Percentiles rank a stretch among this genome's conserved stretches.
These are phyloP conservation scores for Enhydra lutris DNA, from an alignment of 2,113 vertebrate genomes.

Conservation along the genomic window DNA sequence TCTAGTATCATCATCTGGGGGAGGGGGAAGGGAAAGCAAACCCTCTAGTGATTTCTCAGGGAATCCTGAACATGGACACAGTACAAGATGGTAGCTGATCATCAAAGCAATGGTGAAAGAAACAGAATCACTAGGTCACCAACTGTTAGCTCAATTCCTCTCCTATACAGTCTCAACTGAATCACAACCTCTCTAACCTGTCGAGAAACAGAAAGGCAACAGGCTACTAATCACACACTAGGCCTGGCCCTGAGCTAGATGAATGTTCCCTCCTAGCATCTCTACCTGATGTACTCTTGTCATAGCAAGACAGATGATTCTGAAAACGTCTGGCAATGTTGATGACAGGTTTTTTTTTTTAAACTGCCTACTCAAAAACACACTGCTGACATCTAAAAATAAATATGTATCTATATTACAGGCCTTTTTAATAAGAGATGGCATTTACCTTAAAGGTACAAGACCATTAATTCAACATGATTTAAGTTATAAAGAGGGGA, in stretches of 20 bases:
- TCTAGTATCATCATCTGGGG: not conserved
- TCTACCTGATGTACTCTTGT: not conserved
- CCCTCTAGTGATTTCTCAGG: not conserved
- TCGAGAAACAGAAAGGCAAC: not conserved
- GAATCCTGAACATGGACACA: not conserved
- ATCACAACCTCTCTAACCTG: not conserved
- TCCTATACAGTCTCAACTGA: not conserved
- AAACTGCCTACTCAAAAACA: constrained; percentile 1
- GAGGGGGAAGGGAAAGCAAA: not conserved
- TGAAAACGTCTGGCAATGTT: not conserved
- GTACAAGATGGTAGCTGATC: not conserved
- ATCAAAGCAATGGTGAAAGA: not conserved
- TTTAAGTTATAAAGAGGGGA: not conserved
- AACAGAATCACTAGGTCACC: not conserved
- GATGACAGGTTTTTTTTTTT: not conserved
- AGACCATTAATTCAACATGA: not conserved
- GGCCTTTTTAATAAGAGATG: not conserved
- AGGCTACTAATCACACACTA: not conserved
- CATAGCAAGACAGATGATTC: not conserved
- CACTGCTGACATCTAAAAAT: not conserved
- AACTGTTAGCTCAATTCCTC: not conserved
- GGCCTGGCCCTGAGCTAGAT: not conserved
- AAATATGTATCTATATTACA: not conserved
- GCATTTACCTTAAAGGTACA: not conserved
- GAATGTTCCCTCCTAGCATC: not conserved